Percentiles rank a stretch among this genome's conserved stretches.
Evolutionary conservation across 53 echinoderm and acorn worm genomes (phyloP).

Genomic region (Holothuria leucospilota): DNA sequence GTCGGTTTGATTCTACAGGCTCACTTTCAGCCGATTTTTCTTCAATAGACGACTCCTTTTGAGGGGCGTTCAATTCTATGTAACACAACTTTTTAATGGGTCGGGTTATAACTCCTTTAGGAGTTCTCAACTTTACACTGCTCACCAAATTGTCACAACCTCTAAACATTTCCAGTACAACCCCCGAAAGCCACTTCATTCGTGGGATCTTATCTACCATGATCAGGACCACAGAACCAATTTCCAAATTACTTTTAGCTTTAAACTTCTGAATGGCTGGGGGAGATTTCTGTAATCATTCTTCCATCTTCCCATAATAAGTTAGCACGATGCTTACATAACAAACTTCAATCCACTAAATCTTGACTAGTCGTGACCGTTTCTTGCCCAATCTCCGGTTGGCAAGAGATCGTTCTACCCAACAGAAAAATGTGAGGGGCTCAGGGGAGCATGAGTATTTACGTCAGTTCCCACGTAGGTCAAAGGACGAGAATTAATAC

Average conservation of each 20-base stretch:
- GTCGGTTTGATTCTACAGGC: too few species aligned
- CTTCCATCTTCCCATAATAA: constrained; percentile 7
- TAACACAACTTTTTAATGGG: too few species aligned
- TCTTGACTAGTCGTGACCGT: not conserved
- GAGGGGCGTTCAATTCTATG: not conserved
- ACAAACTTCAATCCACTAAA: not conserved
- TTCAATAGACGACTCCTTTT: not conserved
- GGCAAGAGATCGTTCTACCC: not conserved
- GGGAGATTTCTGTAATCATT: constrained; percentile 23
- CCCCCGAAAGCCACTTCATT: constrained; percentile 5
- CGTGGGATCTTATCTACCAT: not conserved
- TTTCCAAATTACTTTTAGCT: not conserved
- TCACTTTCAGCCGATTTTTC: too few species aligned
- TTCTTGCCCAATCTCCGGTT: constrained; percentile 1
- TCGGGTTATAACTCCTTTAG: constrained; percentile 2
- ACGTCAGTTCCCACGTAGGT: constrained; percentile 27
- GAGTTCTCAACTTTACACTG: not conserved
- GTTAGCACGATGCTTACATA: not conserved
- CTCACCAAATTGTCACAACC: not conserved
- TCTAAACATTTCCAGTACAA: not conserved
- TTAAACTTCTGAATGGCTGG: constrained; percentile 19
- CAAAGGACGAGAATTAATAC: constrained; percentile 17
- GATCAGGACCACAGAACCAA: constrained; percentile 18
- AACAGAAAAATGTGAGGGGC: not conserved
- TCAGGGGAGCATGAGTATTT: not conserved